These are phyloP conservation scores for Dipodomys spectabilis DNA, from an alignment of 2,113 vertebrate species.

Conservation along the genomic window DNA sequence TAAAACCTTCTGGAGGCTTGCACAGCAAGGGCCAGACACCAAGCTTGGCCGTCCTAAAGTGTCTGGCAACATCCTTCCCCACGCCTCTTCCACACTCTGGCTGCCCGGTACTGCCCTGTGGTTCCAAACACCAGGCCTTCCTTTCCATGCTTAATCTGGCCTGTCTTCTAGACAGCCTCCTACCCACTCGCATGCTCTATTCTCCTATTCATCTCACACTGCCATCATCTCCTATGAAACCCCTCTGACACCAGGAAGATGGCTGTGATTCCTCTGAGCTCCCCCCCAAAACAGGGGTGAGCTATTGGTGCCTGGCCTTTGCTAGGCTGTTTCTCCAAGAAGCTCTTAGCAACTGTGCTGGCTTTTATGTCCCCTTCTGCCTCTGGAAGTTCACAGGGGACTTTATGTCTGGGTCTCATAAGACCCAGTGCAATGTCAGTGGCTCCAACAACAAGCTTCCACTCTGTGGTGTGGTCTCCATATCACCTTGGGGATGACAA, in stretches of 20 bases:
- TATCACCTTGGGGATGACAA: neutral
- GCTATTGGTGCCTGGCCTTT: neutral
- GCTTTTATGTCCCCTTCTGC: neutral
- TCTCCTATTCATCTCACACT: neutral
- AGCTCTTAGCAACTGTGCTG: too few relatives aligned
- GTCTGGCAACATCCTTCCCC: slow-evolving; percentile 29
- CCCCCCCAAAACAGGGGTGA: neutral
- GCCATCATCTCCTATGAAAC: neutral
- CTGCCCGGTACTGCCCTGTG: neutral
- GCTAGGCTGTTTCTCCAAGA: neutral
- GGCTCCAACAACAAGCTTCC: neutral
- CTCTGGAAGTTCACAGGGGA: neutral
- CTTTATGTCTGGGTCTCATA: neutral
- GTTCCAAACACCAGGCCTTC: slow-evolving; percentile 14
- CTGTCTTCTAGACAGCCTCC: neutral
- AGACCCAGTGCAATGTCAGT: neutral
- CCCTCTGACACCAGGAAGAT: neutral
- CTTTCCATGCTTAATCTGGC: neutral
- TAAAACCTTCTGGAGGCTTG: slow-evolving; percentile 23
- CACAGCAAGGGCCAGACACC: slow-evolving; percentile 5
- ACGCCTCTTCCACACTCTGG: neutral
- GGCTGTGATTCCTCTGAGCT: neutral
- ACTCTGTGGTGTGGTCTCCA: neutral
- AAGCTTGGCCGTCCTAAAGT: neutral
- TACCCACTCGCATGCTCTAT: neutral